Conservation (phyloP, 2,888 invertebrate genomes). For the Pharmacophagus antenor region DNA sequence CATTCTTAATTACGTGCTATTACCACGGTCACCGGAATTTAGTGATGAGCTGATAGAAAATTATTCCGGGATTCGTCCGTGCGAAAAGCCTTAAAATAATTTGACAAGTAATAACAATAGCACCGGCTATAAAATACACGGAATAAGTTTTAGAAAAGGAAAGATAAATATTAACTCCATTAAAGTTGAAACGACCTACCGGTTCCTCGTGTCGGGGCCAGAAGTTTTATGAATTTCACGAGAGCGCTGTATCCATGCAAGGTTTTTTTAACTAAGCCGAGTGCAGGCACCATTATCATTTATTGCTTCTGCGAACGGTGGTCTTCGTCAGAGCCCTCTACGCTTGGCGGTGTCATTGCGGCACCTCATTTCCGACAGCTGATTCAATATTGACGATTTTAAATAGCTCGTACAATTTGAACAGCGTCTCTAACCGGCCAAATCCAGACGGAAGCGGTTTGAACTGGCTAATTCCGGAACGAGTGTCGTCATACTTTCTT, state of each 20-base stretch:
- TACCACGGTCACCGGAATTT: too few species aligned
- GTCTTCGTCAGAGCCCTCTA: slow-evolving; percentile 11
- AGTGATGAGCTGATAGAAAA: too few species aligned
- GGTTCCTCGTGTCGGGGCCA: slow-evolving; percentile 22
- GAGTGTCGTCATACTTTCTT: too few species aligned
- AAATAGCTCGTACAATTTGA: slow-evolving; percentile 28
- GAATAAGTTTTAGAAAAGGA: too few species aligned
- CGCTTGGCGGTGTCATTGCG: slow-evolving; percentile 17
- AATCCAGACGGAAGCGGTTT: neutral
- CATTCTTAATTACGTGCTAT: too few species aligned
- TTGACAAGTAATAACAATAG: too few species aligned
- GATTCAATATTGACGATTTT: slow-evolving; percentile 27
- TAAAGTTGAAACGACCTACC: slow-evolving; percentile 22
- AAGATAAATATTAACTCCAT: slow-evolving; percentile 17
- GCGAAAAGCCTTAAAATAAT: too few species aligned
- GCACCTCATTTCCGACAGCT: slow-evolving; percentile 19
- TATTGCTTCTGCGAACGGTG: slow-evolving; percentile 22
- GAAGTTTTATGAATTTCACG: slow-evolving; percentile 28
- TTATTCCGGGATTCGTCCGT: too few species aligned
- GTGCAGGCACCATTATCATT: slow-evolving; percentile 27
- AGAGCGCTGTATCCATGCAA: slow-evolving; percentile 17
- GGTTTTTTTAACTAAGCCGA: slow-evolving; percentile 30
- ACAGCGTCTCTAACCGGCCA: slow-evolving; percentile 24
- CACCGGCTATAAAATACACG: too few species aligned
- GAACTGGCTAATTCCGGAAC: neutral